Evolutionary conservation across 2,888 invertebrate genomes (phyloP).

Genomic region (Scelioninae gen. 2): DNA sequence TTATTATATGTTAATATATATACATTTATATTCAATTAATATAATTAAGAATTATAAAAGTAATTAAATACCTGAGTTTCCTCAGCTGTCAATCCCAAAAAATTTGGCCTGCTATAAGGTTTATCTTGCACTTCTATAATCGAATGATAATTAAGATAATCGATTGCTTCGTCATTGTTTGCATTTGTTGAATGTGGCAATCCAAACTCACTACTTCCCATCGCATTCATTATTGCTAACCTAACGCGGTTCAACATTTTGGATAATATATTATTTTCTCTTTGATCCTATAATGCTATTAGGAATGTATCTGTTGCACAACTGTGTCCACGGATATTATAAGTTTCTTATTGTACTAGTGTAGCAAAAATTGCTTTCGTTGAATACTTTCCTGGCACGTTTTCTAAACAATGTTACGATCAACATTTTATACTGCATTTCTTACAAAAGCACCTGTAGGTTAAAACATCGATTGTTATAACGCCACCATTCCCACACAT

Average conservation of each 20-base stretch:
- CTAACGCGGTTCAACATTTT: conserved; percentile 81
- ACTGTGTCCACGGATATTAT: no score
- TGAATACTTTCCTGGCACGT: conserved; percentile 3
- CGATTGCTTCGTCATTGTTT: conserved; percentile 66
- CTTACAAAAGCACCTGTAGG: no score
- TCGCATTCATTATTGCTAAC: conserved; percentile 80
- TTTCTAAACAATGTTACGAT: no score
- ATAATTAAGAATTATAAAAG: no score
- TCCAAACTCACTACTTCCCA: conserved; percentile 76
- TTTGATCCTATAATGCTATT: conserved; percentile 6
- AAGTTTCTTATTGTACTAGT: background rate
- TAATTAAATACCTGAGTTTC: conserved; percentile 70
- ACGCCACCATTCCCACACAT: no score
- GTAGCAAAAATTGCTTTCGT: background rate
- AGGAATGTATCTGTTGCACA: conserved; percentile 18
- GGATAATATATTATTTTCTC: conserved; percentile 12
- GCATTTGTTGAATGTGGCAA: conserved; percentile 70
- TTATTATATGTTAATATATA: conserved; percentile 1
- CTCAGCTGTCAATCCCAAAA: conserved; percentile 72
- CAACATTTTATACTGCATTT: background rate
- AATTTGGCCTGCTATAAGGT: conserved; percentile 73
- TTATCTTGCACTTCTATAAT: conserved; percentile 69
- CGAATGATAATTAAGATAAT: conserved; percentile 68
- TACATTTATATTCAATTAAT: no score
- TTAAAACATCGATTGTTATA: no score